Conservation (phyloP, 2,113 vertebrate genomes). For the Lagopus muta region DNA sequence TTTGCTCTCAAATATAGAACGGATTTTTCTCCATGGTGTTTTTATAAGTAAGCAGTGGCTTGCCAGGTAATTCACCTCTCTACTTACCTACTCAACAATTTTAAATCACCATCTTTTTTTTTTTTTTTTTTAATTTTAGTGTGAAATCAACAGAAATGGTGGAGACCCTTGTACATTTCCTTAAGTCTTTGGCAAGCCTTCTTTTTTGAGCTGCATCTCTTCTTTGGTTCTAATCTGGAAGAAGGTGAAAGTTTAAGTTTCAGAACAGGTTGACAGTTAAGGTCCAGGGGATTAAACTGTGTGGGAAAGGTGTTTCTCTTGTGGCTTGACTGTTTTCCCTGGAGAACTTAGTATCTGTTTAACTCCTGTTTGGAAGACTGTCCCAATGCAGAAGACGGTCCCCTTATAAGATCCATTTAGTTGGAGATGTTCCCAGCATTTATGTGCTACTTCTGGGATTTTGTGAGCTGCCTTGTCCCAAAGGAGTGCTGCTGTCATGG, state of each 20-base stretch:
- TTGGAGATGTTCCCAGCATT: conserved; percentile 9
- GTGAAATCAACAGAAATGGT: neutral
- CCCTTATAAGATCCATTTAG: neutral
- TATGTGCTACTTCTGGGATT: neutral
- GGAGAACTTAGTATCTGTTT: neutral
- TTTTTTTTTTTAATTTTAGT: neutral
- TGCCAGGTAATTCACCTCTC: neutral
- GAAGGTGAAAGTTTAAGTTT: neutral
- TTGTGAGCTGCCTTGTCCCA: neutral
- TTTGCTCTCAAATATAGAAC: neutral
- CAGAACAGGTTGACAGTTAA: neutral
- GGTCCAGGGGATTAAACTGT: neutral
- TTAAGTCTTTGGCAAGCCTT: neutral
- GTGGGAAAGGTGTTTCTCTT: neutral
- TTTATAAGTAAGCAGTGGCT: neutral
- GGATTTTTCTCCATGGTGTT: neutral
- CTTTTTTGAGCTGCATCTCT: neutral
- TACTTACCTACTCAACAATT: neutral
- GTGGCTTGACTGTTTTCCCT: neutral
- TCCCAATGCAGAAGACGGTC: neutral
- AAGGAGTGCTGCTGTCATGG: conserved; percentile 39
- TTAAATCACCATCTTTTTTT: neutral
- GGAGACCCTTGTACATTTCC: neutral
- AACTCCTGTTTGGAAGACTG: neutral
- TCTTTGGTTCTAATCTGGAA: neutral